Conservation (phyloP, 2,888 invertebrate genomes). For the Drosophila monieri region DNA sequence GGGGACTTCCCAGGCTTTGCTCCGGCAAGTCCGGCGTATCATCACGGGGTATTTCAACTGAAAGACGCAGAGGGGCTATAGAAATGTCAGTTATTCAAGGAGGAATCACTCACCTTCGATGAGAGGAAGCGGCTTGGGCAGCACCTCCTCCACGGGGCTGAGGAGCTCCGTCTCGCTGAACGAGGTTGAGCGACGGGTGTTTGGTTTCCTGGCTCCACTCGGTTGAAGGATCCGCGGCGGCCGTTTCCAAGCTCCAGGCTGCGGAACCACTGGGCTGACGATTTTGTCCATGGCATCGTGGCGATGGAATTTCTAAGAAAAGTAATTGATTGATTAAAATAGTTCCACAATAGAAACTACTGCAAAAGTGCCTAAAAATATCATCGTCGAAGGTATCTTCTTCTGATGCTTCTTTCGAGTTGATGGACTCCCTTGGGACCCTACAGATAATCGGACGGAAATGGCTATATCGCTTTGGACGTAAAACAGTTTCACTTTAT, state of each 20-base stretch:
- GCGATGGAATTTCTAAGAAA: slow-evolving; percentile 85
- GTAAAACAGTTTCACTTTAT: too few species aligned
- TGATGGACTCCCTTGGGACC: too few species aligned
- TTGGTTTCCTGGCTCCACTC: slow-evolving; percentile 81
- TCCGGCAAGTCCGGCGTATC: slow-evolving; percentile 80
- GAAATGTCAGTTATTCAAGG: not conserved
- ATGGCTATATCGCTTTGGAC: too few species aligned
- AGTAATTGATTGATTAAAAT: too few species aligned
- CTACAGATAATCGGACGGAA: too few species aligned
- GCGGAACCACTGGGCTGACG: slow-evolving; percentile 95
- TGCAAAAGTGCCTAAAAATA: too few species aligned
- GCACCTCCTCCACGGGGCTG: slow-evolving; percentile 83
- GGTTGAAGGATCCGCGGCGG: slow-evolving; percentile 83
- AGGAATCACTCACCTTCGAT: slow-evolving; percentile 67
- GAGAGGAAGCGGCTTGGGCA: slow-evolving; percentile 53
- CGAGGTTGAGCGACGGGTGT: slow-evolving; percentile 84
- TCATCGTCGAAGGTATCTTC: too few species aligned
- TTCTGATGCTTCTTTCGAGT: too few species aligned
- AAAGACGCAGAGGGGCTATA: not conserved
- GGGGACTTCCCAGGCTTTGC: slow-evolving; percentile 68
- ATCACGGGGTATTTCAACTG: slow-evolving; percentile 78
- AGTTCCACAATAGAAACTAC: too few species aligned
- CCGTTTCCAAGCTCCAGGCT: slow-evolving; percentile 93
- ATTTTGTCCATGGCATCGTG: slow-evolving; percentile 93
- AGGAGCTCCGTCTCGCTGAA: slow-evolving; percentile 84